Evolutionary conservation across 2,113 vertebrate genomes (phyloP).

Genomic region (Excalfactoria chinensis): DNA sequence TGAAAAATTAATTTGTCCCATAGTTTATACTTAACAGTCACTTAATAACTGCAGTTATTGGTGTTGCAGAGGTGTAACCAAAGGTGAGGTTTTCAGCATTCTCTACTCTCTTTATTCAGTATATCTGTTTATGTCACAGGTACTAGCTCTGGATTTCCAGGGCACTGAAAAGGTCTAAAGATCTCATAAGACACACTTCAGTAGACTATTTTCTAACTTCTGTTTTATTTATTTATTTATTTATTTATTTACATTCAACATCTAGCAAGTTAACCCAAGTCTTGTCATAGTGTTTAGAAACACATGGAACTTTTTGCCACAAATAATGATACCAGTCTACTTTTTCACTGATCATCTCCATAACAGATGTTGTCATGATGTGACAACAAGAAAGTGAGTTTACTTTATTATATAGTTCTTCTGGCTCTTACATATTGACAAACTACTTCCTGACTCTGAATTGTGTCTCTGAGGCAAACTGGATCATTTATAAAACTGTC

Average conservation of each 20-base stretch:
- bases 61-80: fast-evolving
- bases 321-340: background rate
- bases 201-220: background rate
- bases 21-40: background rate
- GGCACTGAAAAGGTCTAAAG: background rate
- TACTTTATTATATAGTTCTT: background rate
- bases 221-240: background rate
- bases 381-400: background rate
- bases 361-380: background rate
- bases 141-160: background rate
- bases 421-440: background rate
- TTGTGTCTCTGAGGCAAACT: background rate
- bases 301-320: background rate
- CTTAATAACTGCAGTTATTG: background rate
- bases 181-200: background rate
- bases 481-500: background rate
- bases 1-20: background rate
- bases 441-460: background rate
- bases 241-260: background rate
- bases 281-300: background rate
- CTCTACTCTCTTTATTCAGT: background rate
- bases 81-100: background rate
- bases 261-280: background rate
- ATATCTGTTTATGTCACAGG: background rate
- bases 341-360: background rate